Base-by-base conservation (phyloP, 53 echinoderm and acorn worm genomes). In the Pentamera pediparva region DNA sequence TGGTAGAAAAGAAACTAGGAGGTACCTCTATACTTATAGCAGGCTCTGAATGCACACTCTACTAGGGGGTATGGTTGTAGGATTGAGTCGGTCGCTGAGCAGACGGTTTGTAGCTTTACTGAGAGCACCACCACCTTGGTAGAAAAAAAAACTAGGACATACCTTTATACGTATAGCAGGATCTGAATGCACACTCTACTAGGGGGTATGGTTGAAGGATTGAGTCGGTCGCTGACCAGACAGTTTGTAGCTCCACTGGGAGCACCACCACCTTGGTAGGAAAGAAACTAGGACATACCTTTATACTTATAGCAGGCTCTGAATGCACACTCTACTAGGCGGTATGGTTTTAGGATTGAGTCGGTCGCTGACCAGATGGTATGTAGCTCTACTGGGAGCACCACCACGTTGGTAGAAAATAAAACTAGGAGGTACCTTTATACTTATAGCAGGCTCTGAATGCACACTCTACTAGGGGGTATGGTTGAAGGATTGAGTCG, bases 321-420 rank as follows among this genome's bases (percentile, higher is more conserved):
- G 5, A 67, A 31, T 31, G 38, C 18, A 1, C 40, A 12, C 41
- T 67, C 67, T 17, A 39, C 10, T 1, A 67, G 45, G 26, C 43
- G 67, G 6, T 40, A 25, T 0, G 67, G 67, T 7, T 67, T 40
- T 10, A 27, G 67, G 2, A 43, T 67, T 25, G 18, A 22, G 27
- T 67, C 47, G 11, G 67, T 47, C 18, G 31, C 43, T 43, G 67
- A 29, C 67, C 67, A 67, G 30, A 67, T 29, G 17, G 21, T 43
- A 30, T 39, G 40, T 29, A 67, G 37, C 28, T 67, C 45, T 43
- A 45, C 43, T 11, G 67, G 67, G 45, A 67, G 67, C 6, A 67
- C 67, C n/a, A n/a, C n/a, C n/a, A n/a, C n/a, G n/a, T n/a, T n/a
- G n/a, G n/a, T n/a, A n/a, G n/a, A n/a, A n/a, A n/a, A n/a, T n/a